Base-by-base conservation (phyloP, 2,113 vertebrate species). In the Embiotoca jacksoni region DNA sequence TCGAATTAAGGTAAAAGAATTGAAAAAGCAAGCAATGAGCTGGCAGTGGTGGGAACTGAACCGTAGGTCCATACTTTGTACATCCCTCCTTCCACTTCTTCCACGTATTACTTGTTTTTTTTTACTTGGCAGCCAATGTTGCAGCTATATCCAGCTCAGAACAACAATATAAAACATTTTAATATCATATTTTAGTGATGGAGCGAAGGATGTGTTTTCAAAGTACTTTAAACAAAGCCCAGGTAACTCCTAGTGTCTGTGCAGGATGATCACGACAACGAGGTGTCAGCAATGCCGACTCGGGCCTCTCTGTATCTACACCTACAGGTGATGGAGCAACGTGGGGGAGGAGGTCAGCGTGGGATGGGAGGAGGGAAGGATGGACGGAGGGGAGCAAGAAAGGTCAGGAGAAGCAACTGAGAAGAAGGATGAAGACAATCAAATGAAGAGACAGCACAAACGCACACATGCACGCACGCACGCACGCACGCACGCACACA, bases 351-450 rank as follows among this genome's bases (percentile, higher is more conserved):
- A 35, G 14, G 68, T 65, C 79, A 81, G 87, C 67, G 6, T 83
- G 75, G 75, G 58, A 90, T 83, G 89, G 78, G 52, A 60, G 81
- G 69, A 75, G 81, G 57, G 61, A 66, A 69, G 80, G 36, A 58
- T 65, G 64, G 65, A 83, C 4, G 7, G 57, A 71, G 57, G 64
- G 75, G 67, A 85, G 72, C 69, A 82, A 84, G 80, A 78, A 75
- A 77, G 82, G 67, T 61, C 75, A 71, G 75, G 81, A 89, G 68
- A 88, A 87, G 88, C 86, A 90, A 92, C 90, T 90, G 89, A 92
- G 90, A 79, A 81, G 70, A 87, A 83, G 3, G 71, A 91, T 88
- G 85, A 62, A 74, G 82, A 78, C 85, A 39, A 86, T 78, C 83
- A 90, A 90, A 87, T 85, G 90, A 90, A 76, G 86, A 87, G 84